Base-by-base conservation (phyloP, 2,888 invertebrate genomes). In the Polyommatus icarus region DNA sequence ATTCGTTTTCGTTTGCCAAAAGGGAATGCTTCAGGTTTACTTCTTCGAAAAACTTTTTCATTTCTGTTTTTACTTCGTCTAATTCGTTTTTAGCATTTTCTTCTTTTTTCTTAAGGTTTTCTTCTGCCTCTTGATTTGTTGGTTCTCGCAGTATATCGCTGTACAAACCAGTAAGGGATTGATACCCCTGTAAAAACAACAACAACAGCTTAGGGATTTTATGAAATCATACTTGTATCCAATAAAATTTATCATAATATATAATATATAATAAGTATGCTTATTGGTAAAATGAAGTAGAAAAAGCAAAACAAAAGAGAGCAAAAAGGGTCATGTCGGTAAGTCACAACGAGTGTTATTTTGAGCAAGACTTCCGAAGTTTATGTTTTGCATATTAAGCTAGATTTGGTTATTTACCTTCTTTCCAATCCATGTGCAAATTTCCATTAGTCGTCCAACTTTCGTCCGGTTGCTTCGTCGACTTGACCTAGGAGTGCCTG, bases 391-490 rank as follows among this genome's bases (percentile, higher is more conserved):
- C 46, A 3, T 3, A 2, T 10, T 46, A 46, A 46, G 24, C 20
- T 61, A 61, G 24, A 61, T 59, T 61, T 50, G 4, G 5, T 10
- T 24, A 1, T 78, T 79, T 86, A 93, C 94, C 91, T 93, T 94
- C 85, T 85, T 90, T 54, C 93, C 93, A 76, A 94, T 90, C 94
- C 93, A 93, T 15, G 91, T 83, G 80, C 92, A 93, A 18, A 94
- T 83, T 79, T 93, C 93, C 80, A 91, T 84, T 61, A 94, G 84
- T 78, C 83, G 88, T 90, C 91, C 91, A 79, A 89, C 83, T 78
- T 87, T 91, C 1, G 89, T 80, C 78, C 88, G 90, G 76, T 81
- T 84, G 57, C 83, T 86, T 18, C 91, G 87, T 5, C 92, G 87
- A 76, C 84, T 79, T 71, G 78, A 89, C 50, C 90, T 84, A 20